Evolutionary conservation across 2,888 invertebrate species (phyloP), one percentile per base, ranked within the genome.

Genomic region (Pyrocoelia pectoralis): DNA sequence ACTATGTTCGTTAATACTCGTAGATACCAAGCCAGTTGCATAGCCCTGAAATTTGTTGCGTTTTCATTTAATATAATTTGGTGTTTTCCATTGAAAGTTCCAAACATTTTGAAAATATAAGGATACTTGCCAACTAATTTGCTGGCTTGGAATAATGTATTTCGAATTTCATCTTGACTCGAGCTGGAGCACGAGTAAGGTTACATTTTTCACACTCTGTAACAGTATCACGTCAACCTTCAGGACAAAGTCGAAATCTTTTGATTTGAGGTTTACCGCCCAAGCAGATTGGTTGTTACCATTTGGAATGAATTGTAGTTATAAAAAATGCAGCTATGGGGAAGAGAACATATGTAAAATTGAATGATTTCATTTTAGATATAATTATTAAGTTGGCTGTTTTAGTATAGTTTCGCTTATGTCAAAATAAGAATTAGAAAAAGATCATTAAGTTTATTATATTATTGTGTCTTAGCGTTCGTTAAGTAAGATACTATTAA

Each of bases 31-130:
- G n/a, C 79, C 81, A 15, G 76, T 81, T 1, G 83, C 79, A 13
- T 82, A 81, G 69, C 84, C 82, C 83, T 84, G 19, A 15, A 57
- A 59, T 54, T 54, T 13, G n/a, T 28, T n/a, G 2, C 4, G 8
- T 48, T 19, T 10, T 8, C 13, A 24, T 24, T n/a, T n/a, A n/a
- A 24, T 24, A 24, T 24, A 5, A 24, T 6, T 24, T 46, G 24
- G 9, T 80, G 75, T 49, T 81, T 77, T 12, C 83, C 84, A 40
- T 83, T 81, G 78, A 82, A 87, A n/a, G 80, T 73, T 19, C 90
- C 90, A 71, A 89, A 91, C 52, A 91, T 83, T 65, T 86, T 86
- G 73, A 90, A 86, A 5, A 88, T 79, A 68, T 89, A 87, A 0
- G 84, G 85, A 65, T 84, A 83, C 13, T 83, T 78, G 15, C 84